Evolutionary conservation across 1,140 invertebrate genomes (phyloP).

Genomic region (Brachionus calyciflorus): DNA sequence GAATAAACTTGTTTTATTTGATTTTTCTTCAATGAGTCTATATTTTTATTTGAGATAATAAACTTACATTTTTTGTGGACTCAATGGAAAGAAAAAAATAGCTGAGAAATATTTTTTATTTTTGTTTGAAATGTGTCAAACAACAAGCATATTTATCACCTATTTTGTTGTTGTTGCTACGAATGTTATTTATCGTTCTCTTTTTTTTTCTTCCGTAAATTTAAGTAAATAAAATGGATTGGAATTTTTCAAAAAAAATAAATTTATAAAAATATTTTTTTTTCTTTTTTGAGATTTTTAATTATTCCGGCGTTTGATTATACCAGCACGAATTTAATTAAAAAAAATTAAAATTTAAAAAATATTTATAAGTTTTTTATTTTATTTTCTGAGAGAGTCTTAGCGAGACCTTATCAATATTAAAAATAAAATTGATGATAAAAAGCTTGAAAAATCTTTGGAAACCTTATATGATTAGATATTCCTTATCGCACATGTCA

Average conservation of each 20-base stretch:
- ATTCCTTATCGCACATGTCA: no score
- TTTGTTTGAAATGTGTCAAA: conserved; percentile 39
- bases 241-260: conserved; percentile 17
- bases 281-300: not conserved
- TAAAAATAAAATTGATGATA: no score
- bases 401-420: no score
- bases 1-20: conserved; percentile 13
- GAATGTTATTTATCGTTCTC: not conserved
- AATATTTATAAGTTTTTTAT: no score
- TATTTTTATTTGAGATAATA: conserved; percentile 32
- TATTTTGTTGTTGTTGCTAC: no score
- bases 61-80: no score
- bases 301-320: conserved; percentile 37
- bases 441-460: no score
- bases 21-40: not conserved
- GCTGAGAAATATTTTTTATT: not conserved
- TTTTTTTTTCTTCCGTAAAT: conserved; percentile 3
- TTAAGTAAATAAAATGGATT: no score
- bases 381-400: no score
- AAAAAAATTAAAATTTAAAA: not conserved
- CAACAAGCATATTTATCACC: conserved; percentile 21
- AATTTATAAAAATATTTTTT: not conserved
- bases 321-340: conserved; percentile 39
- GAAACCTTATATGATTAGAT: no score
- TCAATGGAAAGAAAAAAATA: no score